Evolutionary conservation across 1,140 invertebrate genomes (phyloP).

Genomic region (Pomacea maculata): DNA sequence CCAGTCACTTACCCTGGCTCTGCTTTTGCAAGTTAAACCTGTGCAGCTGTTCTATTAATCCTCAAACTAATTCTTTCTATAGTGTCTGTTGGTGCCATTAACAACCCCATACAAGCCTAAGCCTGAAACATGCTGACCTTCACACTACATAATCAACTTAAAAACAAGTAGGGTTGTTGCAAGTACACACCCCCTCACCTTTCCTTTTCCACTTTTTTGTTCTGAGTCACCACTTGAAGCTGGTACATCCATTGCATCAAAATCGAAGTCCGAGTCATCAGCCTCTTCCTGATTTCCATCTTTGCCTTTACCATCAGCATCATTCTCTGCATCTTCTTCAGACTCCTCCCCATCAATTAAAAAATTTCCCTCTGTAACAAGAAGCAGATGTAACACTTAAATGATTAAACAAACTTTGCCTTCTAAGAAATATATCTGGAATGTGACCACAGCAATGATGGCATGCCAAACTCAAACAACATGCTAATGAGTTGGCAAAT

Average conservation of each 20-base stretch:
- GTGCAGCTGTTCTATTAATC: too few relatives aligned
- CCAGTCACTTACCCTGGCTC: too few relatives aligned
- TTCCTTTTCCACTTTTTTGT: not conserved
- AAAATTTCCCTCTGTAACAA: not conserved
- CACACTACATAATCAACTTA: not conserved
- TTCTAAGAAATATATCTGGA: too few relatives aligned
- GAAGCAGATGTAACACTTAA: too few relatives aligned
- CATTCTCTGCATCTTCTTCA: not conserved
- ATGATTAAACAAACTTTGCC: too few relatives aligned
- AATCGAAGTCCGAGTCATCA: conserved; percentile 29
- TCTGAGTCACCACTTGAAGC: not conserved
- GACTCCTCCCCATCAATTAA: not conserved
- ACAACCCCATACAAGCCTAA: not conserved
- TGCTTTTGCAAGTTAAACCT: too few relatives aligned
- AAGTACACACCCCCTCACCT: not conserved
- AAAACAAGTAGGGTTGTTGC: not conserved
- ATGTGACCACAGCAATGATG: too few relatives aligned
- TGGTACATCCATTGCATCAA: conserved; percentile 18
- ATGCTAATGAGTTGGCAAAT: too few relatives aligned
- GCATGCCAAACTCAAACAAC: too few relatives aligned
- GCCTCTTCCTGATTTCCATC: conserved; percentile 9
- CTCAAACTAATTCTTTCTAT: too few relatives aligned
- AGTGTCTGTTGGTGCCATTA: too few relatives aligned
- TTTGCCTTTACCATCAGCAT: not conserved
- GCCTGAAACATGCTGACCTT: not conserved